phyloP scores from a whole-genome alignment of 2,113 vertebrate genomes.

The Charina bottae region DNA sequence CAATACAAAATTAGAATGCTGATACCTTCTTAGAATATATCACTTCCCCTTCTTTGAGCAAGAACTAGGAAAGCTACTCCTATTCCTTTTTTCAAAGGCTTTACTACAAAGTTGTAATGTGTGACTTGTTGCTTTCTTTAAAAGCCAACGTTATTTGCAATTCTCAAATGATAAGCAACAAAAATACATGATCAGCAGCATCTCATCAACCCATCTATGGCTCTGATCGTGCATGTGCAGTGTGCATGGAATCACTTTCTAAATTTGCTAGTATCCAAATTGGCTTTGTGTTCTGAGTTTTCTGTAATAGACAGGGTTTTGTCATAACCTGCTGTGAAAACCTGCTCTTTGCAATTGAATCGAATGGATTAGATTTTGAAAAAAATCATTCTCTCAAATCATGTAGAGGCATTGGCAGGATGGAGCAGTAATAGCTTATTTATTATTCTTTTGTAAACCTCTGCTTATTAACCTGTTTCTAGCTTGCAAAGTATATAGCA shows the following conservation, averaged over 20 bases:
- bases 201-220: neutral
- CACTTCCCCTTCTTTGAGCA: neutral
- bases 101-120: neutral
- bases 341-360: conserved; percentile 4
- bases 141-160: neutral
- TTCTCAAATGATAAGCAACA: neutral
- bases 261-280: neutral
- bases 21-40: neutral
- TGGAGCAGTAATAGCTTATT: neutral
- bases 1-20: neutral
- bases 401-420: neutral
- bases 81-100: neutral
- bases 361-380: neutral
- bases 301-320: neutral
- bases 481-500: neutral
- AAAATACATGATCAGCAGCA: neutral
- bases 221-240: no score
- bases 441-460: neutral
- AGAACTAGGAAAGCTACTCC: neutral
- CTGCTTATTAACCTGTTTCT: neutral
- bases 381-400: neutral
- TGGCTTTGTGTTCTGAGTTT: neutral
- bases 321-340: neutral
- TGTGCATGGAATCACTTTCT: neutral
- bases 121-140: neutral